Base-by-base conservation (phyloP, 2,888 invertebrate species). In the Punctoribates punctum region DNA sequence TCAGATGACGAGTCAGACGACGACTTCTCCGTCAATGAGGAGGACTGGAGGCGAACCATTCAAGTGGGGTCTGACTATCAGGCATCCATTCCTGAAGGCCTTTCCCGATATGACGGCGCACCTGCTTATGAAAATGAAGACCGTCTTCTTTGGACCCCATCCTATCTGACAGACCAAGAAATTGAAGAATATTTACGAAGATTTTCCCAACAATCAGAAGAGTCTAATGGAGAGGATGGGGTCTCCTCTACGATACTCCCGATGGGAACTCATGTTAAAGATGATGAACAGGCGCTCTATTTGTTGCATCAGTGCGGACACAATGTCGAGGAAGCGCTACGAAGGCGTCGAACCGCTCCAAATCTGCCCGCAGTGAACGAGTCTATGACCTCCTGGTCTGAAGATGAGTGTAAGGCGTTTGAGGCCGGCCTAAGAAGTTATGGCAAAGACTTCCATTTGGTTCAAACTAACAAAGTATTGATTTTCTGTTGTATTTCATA, bases 371-470 rank as follows among this genome's bases (percentile, higher is more conserved):
- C 89, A 46, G 77, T 77, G 34, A 77, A 75, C 38, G 91, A 91
- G 81, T 89, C 90, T 0, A 89, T 90, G 87, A 93, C 92, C 81
- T 87, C 93, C 2, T 98, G 97, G 96, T 95, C 96, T 1, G 96
- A 97, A 83, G 96, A 96, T 82, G 98, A 99, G 83, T 96, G 96
- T 84, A 88, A 93, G 76, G 94, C 94, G 84, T 99, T 99, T 85
- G 98, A 99, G 87, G 91, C 92, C 82, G 98, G 97, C 54, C 88
- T 99, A 11, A 89, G 94, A 82, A 89, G 90, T 77, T 94, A 92
- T 82, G 97, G 97, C 42, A 99, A 99, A 86, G 95, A 98, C 85
- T 99, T 99, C 84, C 92, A 94, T 83, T 87, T 91, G 79, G 97
- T 98, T 82, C 92, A 94, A 82, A 92, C 93, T 83, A 90, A 94